Evolutionary conservation across 2,113 vertebrate species (phyloP), one percentile per base, ranked within the genome.

Genomic region (Mirounga angustirostris): DNA sequence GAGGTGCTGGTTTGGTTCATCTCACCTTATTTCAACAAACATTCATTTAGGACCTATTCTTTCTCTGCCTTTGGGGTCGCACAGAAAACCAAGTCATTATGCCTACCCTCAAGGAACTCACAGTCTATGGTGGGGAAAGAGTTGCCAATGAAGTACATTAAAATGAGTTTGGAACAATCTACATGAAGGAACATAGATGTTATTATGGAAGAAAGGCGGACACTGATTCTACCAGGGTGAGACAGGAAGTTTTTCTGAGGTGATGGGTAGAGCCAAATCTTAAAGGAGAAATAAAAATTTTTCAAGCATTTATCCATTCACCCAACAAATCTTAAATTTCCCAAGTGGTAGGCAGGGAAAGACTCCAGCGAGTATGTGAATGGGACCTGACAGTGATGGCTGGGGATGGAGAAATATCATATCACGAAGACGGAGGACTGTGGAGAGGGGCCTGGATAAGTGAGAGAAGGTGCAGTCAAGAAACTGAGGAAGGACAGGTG

Each of bases 21-120:
- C 67, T 65, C 28, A 69, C 61, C 92, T 96, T 69, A 69, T 89
- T 74, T 92, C 83, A 83, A 73, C n/a, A 83, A 86, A 69, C 5
- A 40, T 92, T 97, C 87, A 30, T 30, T 78, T 61, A 82, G 46
- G 71, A 88, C 0, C n/a, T 80, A 33, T 46, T 83, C 69, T 84
- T 85, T 74, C 40, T n/a, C 30, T 56, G n/a, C 40, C 4, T 80
- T 89, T 67, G 54, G 40, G 22, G 24, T 92, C 83, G 24, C 24
- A 61, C 3, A 15, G 79, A 92, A 85, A 93, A 58, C 82, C 74
- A 88, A 15, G 26, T 86, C 58, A 46, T 46, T 9, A 15, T 56
- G 50, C 40, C 43, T 58, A 46, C 36, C 74, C 54, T 86, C 50
- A 87, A 94, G 61, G 74, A 63, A 3, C 46, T 54, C 43, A 88